Evolutionary conservation across 2,797 vertebrate genomes (phyloP).

Genomic region (Cossypha polioptera): DNA sequence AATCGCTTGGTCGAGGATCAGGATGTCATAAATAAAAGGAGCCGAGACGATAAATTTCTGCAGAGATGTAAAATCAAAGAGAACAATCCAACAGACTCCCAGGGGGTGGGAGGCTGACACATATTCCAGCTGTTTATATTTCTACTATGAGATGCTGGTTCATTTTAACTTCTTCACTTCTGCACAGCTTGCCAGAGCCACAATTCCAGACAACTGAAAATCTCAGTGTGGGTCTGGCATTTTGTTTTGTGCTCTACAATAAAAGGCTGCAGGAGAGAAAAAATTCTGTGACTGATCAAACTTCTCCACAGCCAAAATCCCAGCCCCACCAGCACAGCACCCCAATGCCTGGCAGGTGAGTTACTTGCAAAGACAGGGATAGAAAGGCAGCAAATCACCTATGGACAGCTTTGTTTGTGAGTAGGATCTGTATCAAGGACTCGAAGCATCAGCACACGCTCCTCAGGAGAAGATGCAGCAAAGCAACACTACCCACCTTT

Average conservation of each 20-base stretch:
- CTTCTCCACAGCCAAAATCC: not conserved
- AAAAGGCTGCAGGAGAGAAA: slow-evolving; percentile 15
- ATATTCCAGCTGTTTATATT: slow-evolving; percentile 31
- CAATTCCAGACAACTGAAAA: not conserved
- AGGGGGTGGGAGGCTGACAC: slow-evolving; percentile 20
- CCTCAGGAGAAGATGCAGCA: not conserved
- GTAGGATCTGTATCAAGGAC: not conserved
- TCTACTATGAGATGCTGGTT: not conserved
- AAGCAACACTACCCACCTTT: not conserved
- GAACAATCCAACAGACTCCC: slow-evolving; percentile 53
- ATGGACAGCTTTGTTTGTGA: not conserved
- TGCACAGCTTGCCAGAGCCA: slow-evolving; percentile 21
- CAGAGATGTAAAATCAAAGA: slow-evolving; percentile 77
- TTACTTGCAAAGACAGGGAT: not conserved
- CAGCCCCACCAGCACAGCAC: not conserved
- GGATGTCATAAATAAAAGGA: slow-evolving; percentile 73
- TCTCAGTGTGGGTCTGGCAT: not conserved
- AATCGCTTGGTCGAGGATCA: slow-evolving; percentile 60
- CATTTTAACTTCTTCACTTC: slow-evolving; percentile 33
- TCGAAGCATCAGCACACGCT: not conserved
- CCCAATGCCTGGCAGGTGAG: not conserved
- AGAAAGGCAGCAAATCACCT: not conserved
- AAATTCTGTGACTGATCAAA: slow-evolving; percentile 10
- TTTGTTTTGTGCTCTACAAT: slow-evolving; percentile 42
- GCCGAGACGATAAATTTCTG: slow-evolving; percentile 71